Evolutionary conservation across 2,797 vertebrate genomes (phyloP).

Genomic region (Simalia tracyae): DNA sequence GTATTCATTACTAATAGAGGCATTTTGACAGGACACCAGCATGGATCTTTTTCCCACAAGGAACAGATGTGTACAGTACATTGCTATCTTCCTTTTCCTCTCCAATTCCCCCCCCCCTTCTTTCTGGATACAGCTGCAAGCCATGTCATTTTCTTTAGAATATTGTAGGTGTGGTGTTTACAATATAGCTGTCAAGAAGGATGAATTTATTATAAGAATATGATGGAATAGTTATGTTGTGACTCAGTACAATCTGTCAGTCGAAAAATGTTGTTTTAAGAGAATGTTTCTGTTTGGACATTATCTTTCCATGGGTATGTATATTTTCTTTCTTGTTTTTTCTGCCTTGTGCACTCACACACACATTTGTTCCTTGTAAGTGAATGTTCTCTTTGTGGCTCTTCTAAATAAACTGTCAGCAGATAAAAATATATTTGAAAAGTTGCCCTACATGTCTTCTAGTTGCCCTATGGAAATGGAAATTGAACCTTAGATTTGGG

Average conservation of each 20-base stretch:
- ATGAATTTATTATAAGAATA: not conserved
- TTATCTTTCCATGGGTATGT: conserved; percentile 14
- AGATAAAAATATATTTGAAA: conserved; percentile 9
- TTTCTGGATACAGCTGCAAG: conserved; percentile 58
- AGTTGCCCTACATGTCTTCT: not conserved
- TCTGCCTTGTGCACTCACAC: not conserved
- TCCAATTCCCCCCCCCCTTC: conserved; percentile 7
- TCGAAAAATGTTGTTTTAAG: conserved; percentile 56
- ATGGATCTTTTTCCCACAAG: conserved; percentile 55
- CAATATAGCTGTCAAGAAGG: conserved; percentile 27
- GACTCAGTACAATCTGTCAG: conserved; percentile 48
- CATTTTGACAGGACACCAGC: conserved; percentile 64
- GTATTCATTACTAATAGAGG: conserved; percentile 70
- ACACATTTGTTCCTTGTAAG: conserved; percentile 5
- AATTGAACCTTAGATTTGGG: conserved; percentile 12
- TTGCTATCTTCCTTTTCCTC: conserved; percentile 35
- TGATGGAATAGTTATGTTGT: conserved; percentile 57
- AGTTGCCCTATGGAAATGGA: conserved; percentile 4
- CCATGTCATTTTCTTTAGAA: conserved; percentile 41
- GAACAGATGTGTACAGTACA: conserved; percentile 58
- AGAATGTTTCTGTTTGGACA: conserved; percentile 38
- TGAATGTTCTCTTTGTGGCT: conserved; percentile 19
- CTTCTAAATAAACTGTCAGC: conserved; percentile 10
- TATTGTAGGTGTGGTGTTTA: conserved; percentile 48
- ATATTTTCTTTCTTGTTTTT: not conserved